phyloP scores from a whole-genome alignment of 1,140 invertebrate species.

The Calephelis virginiensis region DNA sequence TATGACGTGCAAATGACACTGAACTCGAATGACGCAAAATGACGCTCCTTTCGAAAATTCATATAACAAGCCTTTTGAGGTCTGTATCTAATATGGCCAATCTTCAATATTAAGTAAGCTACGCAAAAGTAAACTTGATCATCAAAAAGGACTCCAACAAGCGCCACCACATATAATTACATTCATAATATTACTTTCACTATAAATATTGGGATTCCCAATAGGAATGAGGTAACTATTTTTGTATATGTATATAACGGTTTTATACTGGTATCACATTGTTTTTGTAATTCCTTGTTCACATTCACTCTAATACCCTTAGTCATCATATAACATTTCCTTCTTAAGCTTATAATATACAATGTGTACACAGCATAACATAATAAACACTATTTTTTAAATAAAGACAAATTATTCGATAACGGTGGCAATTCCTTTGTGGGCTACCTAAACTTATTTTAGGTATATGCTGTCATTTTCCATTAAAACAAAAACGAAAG shows the following conservation, averaged over 20 bases:
- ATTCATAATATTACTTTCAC: constrained; percentile 22
- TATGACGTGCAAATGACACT: no score
- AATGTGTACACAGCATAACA: constrained; percentile 9
- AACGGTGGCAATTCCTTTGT: no score
- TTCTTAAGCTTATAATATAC: constrained; percentile 1
- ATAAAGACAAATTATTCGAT: constrained; percentile 4
- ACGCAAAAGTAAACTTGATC: constrained; percentile 12
- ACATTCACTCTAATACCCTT: not conserved
- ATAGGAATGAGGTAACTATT: constrained; percentile 54
- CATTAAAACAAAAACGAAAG: no score
- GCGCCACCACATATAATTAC: constrained; percentile 21
- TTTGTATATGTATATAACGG: constrained; percentile 40
- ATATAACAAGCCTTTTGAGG: no score
- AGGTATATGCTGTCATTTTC: no score
- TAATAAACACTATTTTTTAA: not conserved
- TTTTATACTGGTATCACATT: constrained; percentile 51
- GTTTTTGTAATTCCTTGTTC: constrained; percentile 22
- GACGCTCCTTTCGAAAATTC: no score
- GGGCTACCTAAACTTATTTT: no score
- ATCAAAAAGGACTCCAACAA: constrained; percentile 15
- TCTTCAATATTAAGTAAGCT: not conserved
- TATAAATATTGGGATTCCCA: constrained; percentile 28
- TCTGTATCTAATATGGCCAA: no score
- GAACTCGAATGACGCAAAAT: no score
- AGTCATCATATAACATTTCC: constrained; percentile 9